Evolutionary conservation across 2,888 invertebrate species (phyloP), one percentile per base, ranked within the genome.

Genomic region (Lepidocyrtoides sp.): DNA sequence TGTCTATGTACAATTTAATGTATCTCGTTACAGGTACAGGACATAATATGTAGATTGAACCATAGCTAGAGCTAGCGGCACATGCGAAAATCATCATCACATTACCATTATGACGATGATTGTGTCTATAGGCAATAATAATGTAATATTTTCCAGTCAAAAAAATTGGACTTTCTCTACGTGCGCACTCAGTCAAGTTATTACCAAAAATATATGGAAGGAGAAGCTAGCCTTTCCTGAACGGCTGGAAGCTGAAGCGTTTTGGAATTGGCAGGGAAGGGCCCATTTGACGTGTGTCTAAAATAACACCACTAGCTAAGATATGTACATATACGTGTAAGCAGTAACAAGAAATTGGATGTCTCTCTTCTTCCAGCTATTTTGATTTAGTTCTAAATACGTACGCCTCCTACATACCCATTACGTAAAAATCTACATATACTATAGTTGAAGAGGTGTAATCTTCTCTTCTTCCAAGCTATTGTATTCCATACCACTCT

Each of bases 261-360:
- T 63, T n/a, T 14, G 17, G 17, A 36, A 69, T 69, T 69, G 69
- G 32, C 69, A 69, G 41, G 69, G 20, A 20, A 20, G 10, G 41
- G 69, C 36, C 17, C 41, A 36, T 32, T 69, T 69, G 69, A 69
- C 41, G 63, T n/a, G 23, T 2, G 10, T 32, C n/a, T 29, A 12
- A n/a, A n/a, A n/a, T n/a, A n/a, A n/a, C n/a, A n/a, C n/a, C n/a
- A n/a, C n/a, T n/a, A n/a, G n/a, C n/a, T n/a, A n/a, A n/a, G n/a
- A n/a, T n/a, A n/a, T n/a, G n/a, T n/a, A n/a, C n/a, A n/a, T n/a
- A n/a, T n/a, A n/a, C n/a, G n/a, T n/a, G n/a, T 54, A 79, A 54
- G 10, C 20, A 69, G 17, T 36, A 36, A 60, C 14, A 20, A 23
- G 60, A 23, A 82, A 82, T 82, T 82, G 81, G 57, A 82, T 82